Percentiles rank a stretch among this genome's conserved stretches.
These are phyloP conservation scores for Tinamus major DNA, from an alignment of 2,797 vertebrate genomes.

Conservation along the genomic window DNA sequence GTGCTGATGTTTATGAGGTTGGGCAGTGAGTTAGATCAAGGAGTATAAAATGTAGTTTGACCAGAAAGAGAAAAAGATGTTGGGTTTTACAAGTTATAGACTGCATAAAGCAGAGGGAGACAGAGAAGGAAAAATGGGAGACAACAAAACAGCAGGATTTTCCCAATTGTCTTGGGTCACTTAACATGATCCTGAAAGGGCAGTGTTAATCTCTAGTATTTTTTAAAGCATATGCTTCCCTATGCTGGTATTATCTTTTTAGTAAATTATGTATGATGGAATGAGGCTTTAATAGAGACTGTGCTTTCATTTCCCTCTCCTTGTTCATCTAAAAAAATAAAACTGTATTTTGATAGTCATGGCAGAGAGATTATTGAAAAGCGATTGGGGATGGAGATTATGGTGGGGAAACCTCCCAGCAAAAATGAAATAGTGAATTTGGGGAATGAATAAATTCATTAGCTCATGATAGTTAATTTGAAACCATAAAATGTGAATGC, in stretches of 20 bases:
- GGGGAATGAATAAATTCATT: not conserved
- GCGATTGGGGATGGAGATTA: not conserved
- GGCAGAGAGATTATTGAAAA: not conserved
- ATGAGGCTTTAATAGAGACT: not conserved
- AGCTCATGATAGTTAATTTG: not conserved
- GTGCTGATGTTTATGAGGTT: not conserved
- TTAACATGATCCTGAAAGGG: not conserved
- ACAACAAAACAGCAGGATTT: not conserved
- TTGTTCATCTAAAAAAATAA: not conserved
- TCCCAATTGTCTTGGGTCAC: not conserved
- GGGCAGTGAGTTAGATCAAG: not conserved
- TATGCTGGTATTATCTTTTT: not conserved
- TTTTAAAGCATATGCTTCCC: not conserved
- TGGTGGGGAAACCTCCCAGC: not conserved
- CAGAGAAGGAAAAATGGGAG: not conserved
- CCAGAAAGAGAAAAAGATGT: not conserved
- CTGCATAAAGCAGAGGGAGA: not conserved
- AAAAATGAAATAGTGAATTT: not conserved
- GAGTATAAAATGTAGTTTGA: not conserved
- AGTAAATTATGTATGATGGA: not conserved
- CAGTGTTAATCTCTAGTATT: not conserved
- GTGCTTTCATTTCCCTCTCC: not conserved
- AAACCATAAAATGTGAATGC: not conserved
- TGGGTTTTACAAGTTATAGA: not conserved
- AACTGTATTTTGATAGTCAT: not conserved